phyloP scores from a whole-genome alignment of 2,797 vertebrate genomes.

The Pseudochromis fuscus region DNA sequence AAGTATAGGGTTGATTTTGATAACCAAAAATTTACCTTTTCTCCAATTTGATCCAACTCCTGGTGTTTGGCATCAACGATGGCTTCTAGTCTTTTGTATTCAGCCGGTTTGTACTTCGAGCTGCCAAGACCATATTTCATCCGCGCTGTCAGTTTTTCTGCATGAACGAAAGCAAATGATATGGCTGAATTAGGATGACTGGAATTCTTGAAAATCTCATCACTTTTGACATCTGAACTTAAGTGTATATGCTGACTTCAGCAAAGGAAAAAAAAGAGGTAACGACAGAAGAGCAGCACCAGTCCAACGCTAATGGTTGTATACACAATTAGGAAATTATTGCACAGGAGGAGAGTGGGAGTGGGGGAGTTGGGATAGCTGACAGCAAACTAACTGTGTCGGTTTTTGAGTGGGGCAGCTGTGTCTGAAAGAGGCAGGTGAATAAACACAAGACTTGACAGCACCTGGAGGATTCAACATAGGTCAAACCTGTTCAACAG shows the following conservation, averaged over 20 bases:
- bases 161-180: slow-evolving; percentile 70
- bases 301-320: slow-evolving; percentile 35
- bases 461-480: slow-evolving; percentile 52
- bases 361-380: slow-evolving; percentile 10
- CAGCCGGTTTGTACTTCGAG: slow-evolving; percentile 86
- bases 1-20: slow-evolving; percentile 28
- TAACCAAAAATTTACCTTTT: slow-evolving; percentile 86
- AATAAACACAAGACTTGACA: slow-evolving; percentile 71
- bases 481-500: slow-evolving; percentile 60
- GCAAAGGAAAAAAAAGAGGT: slow-evolving; percentile 41
- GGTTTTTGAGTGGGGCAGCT: slow-evolving; percentile 62
- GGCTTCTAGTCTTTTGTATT: slow-evolving; percentile 87
- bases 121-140: slow-evolving; percentile 84
- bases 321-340: slow-evolving; percentile 47
- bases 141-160: slow-evolving; percentile 83
- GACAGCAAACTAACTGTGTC: slow-evolving; percentile 40
- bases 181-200: slow-evolving; percentile 61
- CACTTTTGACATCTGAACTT: slow-evolving; percentile 51
- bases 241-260: slow-evolving; percentile 66
- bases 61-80: slow-evolving; percentile 86
- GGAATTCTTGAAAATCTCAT: slow-evolving; percentile 55
- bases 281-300: slow-evolving; percentile 41
- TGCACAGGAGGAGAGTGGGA: slow-evolving; percentile 5
- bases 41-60: slow-evolving; percentile 83
- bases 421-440: slow-evolving; percentile 66